These are phyloP conservation scores for Coracias cyanogaster DNA, from an alignment of 2,797 vertebrate species.

Conservation along the genomic window DNA sequence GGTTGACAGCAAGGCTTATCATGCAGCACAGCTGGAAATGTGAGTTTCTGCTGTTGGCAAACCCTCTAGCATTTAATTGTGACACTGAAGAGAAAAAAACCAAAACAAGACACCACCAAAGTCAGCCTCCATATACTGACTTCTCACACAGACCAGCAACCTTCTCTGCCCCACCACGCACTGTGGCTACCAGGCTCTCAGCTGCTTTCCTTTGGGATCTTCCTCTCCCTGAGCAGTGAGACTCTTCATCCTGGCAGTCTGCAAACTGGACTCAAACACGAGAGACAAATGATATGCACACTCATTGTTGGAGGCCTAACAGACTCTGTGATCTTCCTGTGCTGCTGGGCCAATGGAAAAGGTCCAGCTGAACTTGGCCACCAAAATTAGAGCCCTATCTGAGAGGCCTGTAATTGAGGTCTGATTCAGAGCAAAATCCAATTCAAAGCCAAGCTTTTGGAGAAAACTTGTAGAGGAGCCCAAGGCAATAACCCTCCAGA, in stretches of 20 bases:
- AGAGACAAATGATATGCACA: accelerated
- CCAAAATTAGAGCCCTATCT: too few relatives aligned
- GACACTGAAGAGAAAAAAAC: not conserved
- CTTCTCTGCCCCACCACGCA: not conserved
- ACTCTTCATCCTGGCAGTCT: not conserved
- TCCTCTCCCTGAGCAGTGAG: not conserved
- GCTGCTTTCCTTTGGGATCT: not conserved
- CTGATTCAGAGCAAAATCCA: not conserved
- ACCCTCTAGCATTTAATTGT: not conserved
- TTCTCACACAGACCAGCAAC: not conserved
- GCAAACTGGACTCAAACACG: not conserved
- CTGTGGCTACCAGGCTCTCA: not conserved
- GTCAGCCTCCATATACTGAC: not conserved
- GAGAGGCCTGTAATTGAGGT: too few relatives aligned
- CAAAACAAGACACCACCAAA: not conserved
- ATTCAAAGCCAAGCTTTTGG: not conserved
- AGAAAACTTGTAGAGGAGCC: not conserved
- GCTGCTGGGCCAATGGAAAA: not conserved
- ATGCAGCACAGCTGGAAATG: not conserved
- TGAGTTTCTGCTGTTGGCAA: not conserved
- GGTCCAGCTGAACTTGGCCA: not conserved
- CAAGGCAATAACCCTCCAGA: not conserved
- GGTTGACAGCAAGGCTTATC: not conserved
- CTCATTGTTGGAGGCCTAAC: not conserved
- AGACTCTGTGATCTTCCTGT: not conserved